Percentiles rank a stretch among this genome's conserved stretches.
Evolutionary conservation across 2,888 invertebrate genomes (phyloP).

Genomic region (Metallyticus violacea): DNA sequence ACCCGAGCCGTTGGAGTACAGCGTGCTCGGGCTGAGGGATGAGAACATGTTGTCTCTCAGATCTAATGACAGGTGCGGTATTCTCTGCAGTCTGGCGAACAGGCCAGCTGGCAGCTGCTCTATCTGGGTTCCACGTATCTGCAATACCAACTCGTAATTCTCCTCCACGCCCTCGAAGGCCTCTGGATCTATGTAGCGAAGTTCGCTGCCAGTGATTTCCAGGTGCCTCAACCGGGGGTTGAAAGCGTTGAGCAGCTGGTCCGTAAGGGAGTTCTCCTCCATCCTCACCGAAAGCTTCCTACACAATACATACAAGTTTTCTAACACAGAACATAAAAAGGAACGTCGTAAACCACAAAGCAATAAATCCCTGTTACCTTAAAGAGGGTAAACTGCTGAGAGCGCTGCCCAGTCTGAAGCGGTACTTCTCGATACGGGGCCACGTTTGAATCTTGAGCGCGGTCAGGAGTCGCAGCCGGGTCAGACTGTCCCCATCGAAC

Average conservation of each 20-base stretch:
- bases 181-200: constrained; percentile 42
- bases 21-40: constrained; percentile 41
- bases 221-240: constrained; percentile 44
- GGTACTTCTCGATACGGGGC: constrained; percentile 63
- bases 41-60: constrained; percentile 43
- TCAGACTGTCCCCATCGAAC: constrained; percentile 42
- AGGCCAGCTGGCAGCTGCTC: constrained; percentile 38
- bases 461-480: constrained; percentile 39
- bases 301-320: constrained; percentile 34
- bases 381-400: constrained; percentile 23
- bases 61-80: constrained; percentile 42
- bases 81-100: constrained; percentile 35
- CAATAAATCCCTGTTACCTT: too few species aligned
- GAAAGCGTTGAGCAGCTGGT: constrained; percentile 45
- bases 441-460: constrained; percentile 53
- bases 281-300: constrained; percentile 41
- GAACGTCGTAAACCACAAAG: too few species aligned
- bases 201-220: constrained; percentile 42
- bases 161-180: constrained; percentile 41
- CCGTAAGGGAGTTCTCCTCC: constrained; percentile 42
- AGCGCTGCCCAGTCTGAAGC: constrained; percentile 41
- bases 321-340: too few species aligned
- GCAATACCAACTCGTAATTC: constrained; percentile 42
- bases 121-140: constrained; percentile 40
- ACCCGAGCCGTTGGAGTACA: constrained; percentile 40